phyloP scores from a whole-genome alignment of 2,797 vertebrate genomes.

The Rhinichthys osculus region DNA sequence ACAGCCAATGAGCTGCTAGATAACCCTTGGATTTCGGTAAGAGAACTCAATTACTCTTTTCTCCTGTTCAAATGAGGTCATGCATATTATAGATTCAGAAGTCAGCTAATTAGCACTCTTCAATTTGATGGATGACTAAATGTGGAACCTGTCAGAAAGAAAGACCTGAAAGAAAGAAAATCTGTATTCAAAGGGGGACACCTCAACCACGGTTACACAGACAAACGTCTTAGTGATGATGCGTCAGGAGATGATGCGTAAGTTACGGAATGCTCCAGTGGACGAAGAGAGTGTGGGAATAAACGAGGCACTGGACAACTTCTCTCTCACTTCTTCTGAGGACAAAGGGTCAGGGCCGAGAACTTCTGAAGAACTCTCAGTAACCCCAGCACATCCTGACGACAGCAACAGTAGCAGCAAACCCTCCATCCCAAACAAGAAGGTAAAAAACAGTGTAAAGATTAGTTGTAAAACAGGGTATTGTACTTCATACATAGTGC shows the following conservation, averaged over 20 bases:
- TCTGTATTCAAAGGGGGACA: slow-evolving; percentile 78
- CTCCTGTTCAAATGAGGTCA: slow-evolving; percentile 37
- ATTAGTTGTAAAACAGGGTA: neutral
- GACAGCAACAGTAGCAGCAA: slow-evolving; percentile 58
- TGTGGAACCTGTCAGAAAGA: neutral
- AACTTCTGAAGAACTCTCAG: slow-evolving; percentile 18
- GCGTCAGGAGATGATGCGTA: slow-evolving; percentile 84
- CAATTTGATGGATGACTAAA: slow-evolving; percentile 27
- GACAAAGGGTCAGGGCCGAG: slow-evolving; percentile 28
- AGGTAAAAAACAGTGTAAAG: slow-evolving; percentile 31
- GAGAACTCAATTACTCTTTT: slow-evolving; percentile 55
- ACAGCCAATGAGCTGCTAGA: slow-evolving; percentile 82
- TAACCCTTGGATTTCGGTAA: slow-evolving; percentile 83
- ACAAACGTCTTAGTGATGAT: slow-evolving; percentile 87
- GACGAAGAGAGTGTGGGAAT: slow-evolving; percentile 64
- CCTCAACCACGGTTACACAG: slow-evolving; percentile 69
- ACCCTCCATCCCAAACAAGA: slow-evolving; percentile 59
- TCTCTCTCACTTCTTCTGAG: slow-evolving; percentile 58
- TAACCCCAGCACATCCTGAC: slow-evolving; percentile 5
- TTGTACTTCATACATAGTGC: neutral
- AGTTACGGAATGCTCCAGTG: slow-evolving; percentile 73
- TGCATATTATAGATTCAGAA: slow-evolving; percentile 30
- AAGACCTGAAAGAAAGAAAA: slow-evolving; percentile 11
- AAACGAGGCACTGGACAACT: slow-evolving; percentile 42
- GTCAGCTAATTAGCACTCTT: slow-evolving; percentile 29